These are phyloP conservation scores for Hermaeophaga mercurialis DNA, from an alignment of 2,888 invertebrate genomes.

Conservation along the genomic window DNA sequence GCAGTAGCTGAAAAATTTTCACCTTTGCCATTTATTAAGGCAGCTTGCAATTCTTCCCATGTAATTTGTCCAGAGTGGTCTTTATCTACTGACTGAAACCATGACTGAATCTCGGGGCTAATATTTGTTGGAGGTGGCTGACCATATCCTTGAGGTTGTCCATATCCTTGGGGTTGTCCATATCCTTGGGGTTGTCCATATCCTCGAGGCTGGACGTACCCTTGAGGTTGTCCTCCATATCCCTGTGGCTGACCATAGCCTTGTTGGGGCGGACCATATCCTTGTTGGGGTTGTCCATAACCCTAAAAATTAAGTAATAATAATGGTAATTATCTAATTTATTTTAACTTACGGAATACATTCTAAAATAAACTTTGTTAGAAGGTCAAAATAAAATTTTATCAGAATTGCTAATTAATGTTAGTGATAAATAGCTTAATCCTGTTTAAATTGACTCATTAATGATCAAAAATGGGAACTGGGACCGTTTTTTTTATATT, in stretches of 20 bases:
- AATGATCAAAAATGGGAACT: too few species aligned
- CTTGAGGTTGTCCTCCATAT: neutral
- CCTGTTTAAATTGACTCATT: too few species aligned
- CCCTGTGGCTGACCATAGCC: neutral
- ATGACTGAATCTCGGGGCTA: constrained; percentile 7
- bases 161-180: constrained; percentile 6
- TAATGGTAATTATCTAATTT: too few species aligned
- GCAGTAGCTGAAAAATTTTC: constrained; percentile 81
- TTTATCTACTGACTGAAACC: constrained; percentile 70
- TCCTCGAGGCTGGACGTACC: constrained; percentile 1
- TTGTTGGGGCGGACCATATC: neutral
- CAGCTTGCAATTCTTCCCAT: constrained; percentile 75
- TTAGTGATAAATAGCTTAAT: too few species aligned
- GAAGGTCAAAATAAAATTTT: too few species aligned
- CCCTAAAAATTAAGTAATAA: too few species aligned
- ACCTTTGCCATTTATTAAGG: constrained; percentile 87
- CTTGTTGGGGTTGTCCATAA: constrained; percentile 2
- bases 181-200: constrained; percentile 7
- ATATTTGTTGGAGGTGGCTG: neutral
- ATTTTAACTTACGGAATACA: too few species aligned
- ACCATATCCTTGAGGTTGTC: constrained; percentile 7
- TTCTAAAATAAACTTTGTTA: too few species aligned
- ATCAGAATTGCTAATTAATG: too few species aligned
- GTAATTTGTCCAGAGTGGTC: constrained; percentile 85
- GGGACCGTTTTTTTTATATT: too few species aligned